Base-by-base conservation (phyloP, 1,140 invertebrate species). In the Solen grandis region DNA sequence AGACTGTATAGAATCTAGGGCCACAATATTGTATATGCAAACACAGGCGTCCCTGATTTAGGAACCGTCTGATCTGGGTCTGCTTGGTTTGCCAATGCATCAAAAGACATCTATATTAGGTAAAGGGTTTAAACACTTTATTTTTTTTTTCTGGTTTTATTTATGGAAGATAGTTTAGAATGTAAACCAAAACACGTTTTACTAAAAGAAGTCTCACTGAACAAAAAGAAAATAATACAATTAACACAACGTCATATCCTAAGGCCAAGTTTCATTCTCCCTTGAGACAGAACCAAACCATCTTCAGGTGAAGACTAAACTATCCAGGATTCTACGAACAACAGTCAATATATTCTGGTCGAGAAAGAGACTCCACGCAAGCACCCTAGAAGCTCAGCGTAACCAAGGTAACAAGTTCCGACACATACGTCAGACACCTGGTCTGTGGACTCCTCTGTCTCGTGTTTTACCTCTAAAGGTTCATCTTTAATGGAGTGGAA, bases 401-500 rank as follows among this genome's bases (percentile, higher is more conserved):
- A 8, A 46, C 41, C 41, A 46, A 46, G 41, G 41, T 19, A 46
- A 46, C 41, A 46, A 46, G 19, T 46, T 46, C 41, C 3, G 31
- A 27, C 31, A 70, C 77, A 36, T 73, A 86, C 84, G 41, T 72
- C 52, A 57, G 82, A 81, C 57, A 84, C 85, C 33, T 81, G 70
- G 62, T 86, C 84, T 50, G 84, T 59, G 19, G 52, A 54, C 1
- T 60, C 19, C 1, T 31, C 55, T 27, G 63, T 63, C 3, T 82
- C 80, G n/a, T 38, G 19, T 33, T 85, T 82, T 77, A 82, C 83
- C 13, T 86, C 79, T 0, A 72, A 72, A 36, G 82, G 80, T 70
- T 87, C 83, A 68, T 83, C 83, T 46, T 85, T 88, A 5, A 86
- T 83, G 0, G 87, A 88, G 73, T 86, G 89, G 68, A 99, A 99